These are phyloP conservation scores for Eucidaris tribuloides DNA, from an alignment of 35 echinoderm and acorn worm species.

Conservation along the genomic window DNA sequence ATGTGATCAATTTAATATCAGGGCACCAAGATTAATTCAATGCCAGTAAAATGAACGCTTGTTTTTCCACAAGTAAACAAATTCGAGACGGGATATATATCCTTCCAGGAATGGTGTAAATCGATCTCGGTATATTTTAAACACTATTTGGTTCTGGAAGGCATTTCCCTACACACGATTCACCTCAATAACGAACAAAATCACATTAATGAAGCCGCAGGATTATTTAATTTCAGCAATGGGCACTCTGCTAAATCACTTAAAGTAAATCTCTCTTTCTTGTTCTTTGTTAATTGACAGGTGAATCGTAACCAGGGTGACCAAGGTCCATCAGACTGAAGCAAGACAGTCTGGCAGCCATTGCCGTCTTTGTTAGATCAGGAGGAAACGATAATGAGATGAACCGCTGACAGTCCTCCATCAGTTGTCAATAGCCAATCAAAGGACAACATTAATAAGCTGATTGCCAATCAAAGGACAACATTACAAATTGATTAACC, in stretches of 20 bases:
- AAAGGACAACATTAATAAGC: conserved; percentile 82
- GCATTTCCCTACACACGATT: no score
- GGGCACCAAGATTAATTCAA: no score
- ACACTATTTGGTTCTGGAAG: no score
- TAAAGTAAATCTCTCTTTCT: not conserved
- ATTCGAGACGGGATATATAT: no score
- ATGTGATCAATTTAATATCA: no score
- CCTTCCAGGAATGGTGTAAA: not conserved
- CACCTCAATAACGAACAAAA: no score
- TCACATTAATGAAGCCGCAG: no score
- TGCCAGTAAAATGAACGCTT: no score
- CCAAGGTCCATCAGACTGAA: conserved; percentile 55
- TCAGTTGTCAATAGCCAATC: conserved; percentile 86
- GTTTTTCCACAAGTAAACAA: no score
- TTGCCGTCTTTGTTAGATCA: conserved; percentile 69
- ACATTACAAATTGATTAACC: no score
- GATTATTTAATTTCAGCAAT: no score
- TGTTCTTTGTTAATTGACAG: not conserved
- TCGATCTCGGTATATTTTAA: not conserved
- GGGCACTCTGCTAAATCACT: not conserved
- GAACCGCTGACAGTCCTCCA: conserved; percentile 49
- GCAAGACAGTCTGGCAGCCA: conserved; percentile 85
- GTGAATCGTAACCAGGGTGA: conserved; percentile 48
- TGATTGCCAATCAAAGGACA: not conserved
- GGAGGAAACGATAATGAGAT: conserved; percentile 54